Base-by-base conservation (phyloP, 2,888 invertebrate species). In the Escarpia spicata region DNA sequence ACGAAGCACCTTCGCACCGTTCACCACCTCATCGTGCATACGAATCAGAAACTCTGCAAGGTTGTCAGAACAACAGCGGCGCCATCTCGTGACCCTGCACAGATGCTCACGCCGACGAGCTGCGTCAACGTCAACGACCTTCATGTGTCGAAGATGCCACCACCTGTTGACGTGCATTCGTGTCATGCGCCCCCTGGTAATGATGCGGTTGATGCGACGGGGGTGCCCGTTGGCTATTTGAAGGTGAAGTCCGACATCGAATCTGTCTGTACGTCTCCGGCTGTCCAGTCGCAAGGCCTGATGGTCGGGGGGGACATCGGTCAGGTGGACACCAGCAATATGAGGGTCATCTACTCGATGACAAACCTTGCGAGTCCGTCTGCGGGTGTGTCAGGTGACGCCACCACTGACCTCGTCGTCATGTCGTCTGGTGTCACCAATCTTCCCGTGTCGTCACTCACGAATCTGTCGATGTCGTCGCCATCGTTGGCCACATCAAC, bases 121-220 rank as follows among this genome's bases (percentile, higher is more conserved):
- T 43, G 44, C 37, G 91, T 91, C 91, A 91, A 91, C 91, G 91
- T 91, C 91, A 91, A 91, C 91, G 91, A 91, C 37, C 37, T 91
- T 31, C 91, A 91, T 37, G 15, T 43, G 43, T 43, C 43, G 15
- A 91, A 91, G 44, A 44, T 91, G 43, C 31, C 26, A 2, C 91
- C 15, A 9, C 43, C 44, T 31, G 91, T 75, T 8, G 75, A 75
- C 75, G 75, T 19, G 75, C 26, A 3, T 15, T 26, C 75, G 6
- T 26, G 75, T 3, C 75, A 75, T 6, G 19, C 75, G 75, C 75
- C 75, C 26, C 26, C 26, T 75, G n/a, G 75, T 52, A 15, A 52
- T 9, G 52, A 75, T n/a, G 26, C 2, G 26, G n/a, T 75, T 75
- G 75, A 75, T 26, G 75, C 19, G 19, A 26, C 75, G 26, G 75